Evolutionary conservation across 1,140 invertebrate genomes (phyloP), one percentile per base, ranked within the genome.

Genomic region (Drosophila ogumai): DNA sequence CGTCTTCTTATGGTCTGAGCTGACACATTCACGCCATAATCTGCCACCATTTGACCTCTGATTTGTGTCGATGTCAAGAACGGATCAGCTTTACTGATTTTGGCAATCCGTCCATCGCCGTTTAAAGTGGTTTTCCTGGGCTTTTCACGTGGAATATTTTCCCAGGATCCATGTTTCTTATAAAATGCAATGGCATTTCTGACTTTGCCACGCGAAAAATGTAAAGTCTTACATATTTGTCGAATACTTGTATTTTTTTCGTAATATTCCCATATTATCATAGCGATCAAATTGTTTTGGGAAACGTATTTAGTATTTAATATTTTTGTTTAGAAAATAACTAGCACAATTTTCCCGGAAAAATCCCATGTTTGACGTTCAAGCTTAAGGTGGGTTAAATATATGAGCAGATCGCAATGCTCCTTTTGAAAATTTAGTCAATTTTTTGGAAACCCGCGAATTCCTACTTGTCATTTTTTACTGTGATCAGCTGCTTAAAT

Each of bases 321-420:
- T 50, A 61, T 49, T 50, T 28, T 50, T 28, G 22, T 61, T 61
- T 50, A 40, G 34, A 50, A 40, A 50, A 31, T 31, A 31, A 50
- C 25, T 50, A 50, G 59, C 46, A 63, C 56, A 63, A 63, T 22
- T 61, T 61, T 50, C 19, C 13, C 59, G 34, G 19, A 52, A 63
- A 63, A 61, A 61, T 12, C 52, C 38, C 15, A 55, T 19, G 31
- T 31, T 31, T 31, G 31, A 31, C 31, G 4, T 31, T 31, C 0
- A 31, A 31, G 31, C 31, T 31, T 31, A 31, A 31, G 6, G 31
- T 7, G 4, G n/a, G n/a, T n/a, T n/a, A n/a, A n/a, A n/a, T n/a
- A n/a, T n/a, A n/a, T n/a, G n/a, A n/a, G n/a, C n/a, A n/a, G 6
- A 31, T 31, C 31, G 31, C 31, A 31, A 31, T 31, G 34, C 31